Evolutionary conservation across 2,113 vertebrate genomes (phyloP), one percentile per base, ranked within the genome.

Genomic region (Gymnorhina tibicen): DNA sequence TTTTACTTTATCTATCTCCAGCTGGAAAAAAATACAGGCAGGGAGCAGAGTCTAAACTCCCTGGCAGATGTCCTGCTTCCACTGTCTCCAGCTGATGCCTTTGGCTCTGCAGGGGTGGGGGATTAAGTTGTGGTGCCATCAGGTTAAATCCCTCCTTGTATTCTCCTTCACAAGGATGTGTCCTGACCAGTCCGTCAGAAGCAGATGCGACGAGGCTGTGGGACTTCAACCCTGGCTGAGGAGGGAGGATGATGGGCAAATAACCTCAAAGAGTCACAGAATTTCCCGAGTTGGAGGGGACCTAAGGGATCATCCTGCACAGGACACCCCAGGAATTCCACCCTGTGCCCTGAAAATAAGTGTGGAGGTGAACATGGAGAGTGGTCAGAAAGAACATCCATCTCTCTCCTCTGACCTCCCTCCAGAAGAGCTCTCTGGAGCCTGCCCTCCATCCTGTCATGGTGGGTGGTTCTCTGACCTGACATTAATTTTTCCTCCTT

Each of bases 371-470:
- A 63, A 10, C 13, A 10, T 1, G 13, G 19, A 39, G 14, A 22
- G 49, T 15, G 30, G 53, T 23, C 37, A 75, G 42, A 39, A 59
- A 46, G 47, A 67, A 39, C 2, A 13, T 30, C 52, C 39, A 4
- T 11, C 11, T 42, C 19, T 84, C 7, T 58, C 18, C 32, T 58
- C 41, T 42, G 11, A 30, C 10, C 35, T 41, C 9, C 10, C 28
- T 62, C 56, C 6, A 19, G n/a, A 55, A n/a, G 53, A 50, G 13
- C 33, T 10, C 27, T 66, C 73, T 60, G 81, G 41, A 47, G 35
- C 35, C 66, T 89, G 56, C 9, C 30, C 50, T 42, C 46, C 7
- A 0, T 17, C n/a, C 42, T 27, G 8, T 4, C 6, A 0, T 8
- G 41, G 30, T 35, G 44, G 16, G 2, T 64, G 20, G 64, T 64